phyloP scores from a whole-genome alignment of 2,888 invertebrate species.

The Notodonta dromedarius region DNA sequence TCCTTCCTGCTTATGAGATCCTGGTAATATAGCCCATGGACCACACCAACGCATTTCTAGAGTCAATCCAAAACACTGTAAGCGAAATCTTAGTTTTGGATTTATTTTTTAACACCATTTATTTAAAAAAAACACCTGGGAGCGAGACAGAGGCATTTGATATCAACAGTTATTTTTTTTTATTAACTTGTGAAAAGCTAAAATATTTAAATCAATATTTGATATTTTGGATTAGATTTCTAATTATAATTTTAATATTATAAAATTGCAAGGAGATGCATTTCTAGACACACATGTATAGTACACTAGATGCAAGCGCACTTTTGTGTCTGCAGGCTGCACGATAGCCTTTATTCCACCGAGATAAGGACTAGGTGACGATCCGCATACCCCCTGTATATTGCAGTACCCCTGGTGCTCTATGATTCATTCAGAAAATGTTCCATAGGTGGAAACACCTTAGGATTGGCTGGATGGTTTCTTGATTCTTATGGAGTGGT shows the following conservation, averaged over 20 bases:
- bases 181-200: too few species aligned
- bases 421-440: neutral
- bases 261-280: neutral
- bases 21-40: conserved; percentile 11
- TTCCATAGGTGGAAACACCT: neutral
- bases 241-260: too few species aligned
- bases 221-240: too few species aligned
- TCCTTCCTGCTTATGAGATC: conserved; percentile 9
- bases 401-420: conserved; percentile 16
- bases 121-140: too few species aligned
- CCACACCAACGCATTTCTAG: neutral
- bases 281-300: neutral
- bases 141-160: too few species aligned
- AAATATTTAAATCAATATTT: too few species aligned
- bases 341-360: neutral
- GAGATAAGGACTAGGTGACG: neutral
- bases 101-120: too few species aligned
- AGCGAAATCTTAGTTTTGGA: too few species aligned
- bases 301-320: neutral
- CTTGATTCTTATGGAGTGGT: neutral
- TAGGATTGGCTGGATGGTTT: neutral
- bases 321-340: neutral
- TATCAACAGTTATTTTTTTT: too few species aligned
- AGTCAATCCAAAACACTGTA: too few species aligned
- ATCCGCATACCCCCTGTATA: conserved; percentile 1